A percentile compares a stretch with the other conserved stretches of the same genome.
Conservation (phyloP, 2,888 invertebrate genomes). For the Spicauda simplicius region DNA sequence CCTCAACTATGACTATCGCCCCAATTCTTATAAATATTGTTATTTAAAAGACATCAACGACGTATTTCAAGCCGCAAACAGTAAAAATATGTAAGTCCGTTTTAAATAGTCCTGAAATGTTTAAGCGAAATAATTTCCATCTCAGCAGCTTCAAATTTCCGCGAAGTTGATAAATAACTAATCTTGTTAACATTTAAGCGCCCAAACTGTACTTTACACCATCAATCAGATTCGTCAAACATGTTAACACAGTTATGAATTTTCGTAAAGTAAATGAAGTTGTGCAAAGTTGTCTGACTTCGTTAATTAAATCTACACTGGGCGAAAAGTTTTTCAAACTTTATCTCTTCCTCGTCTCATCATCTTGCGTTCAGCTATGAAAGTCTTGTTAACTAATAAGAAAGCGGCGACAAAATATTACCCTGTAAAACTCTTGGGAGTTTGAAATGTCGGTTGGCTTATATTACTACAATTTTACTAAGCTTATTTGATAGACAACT, state of each 20-base stretch:
- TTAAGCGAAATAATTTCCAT: not conserved
- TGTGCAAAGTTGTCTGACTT: constrained; percentile 2
- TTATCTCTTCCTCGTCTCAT: not conserved
- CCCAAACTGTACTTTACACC: not conserved
- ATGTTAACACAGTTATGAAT: constrained; percentile 13
- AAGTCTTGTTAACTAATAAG: not conserved
- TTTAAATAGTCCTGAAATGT: not conserved
- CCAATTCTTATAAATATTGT: too few relatives aligned
- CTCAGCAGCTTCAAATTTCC: not conserved
- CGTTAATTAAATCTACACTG: constrained; percentile 1
- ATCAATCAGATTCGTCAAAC: constrained; percentile 7
- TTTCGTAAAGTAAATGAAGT: not conserved
- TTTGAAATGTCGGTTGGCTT: not conserved
- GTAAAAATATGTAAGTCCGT: not conserved
- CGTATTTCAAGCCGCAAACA: too few relatives aligned
- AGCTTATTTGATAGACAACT: too few relatives aligned
- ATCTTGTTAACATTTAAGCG: not conserved
- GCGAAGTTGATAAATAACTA: not conserved
- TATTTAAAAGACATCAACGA: too few relatives aligned
- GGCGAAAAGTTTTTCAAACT: not conserved
- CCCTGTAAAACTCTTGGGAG: not conserved
- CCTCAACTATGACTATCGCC: too few relatives aligned
- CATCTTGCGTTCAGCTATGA: not conserved
- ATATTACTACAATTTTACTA: not conserved
- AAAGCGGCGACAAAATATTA: not conserved